A percentile compares a stretch with the other conserved stretches of the same genome.
phyloP scores from a whole-genome alignment of 1,140 invertebrate species.

The Fopius arisanus region DNA sequence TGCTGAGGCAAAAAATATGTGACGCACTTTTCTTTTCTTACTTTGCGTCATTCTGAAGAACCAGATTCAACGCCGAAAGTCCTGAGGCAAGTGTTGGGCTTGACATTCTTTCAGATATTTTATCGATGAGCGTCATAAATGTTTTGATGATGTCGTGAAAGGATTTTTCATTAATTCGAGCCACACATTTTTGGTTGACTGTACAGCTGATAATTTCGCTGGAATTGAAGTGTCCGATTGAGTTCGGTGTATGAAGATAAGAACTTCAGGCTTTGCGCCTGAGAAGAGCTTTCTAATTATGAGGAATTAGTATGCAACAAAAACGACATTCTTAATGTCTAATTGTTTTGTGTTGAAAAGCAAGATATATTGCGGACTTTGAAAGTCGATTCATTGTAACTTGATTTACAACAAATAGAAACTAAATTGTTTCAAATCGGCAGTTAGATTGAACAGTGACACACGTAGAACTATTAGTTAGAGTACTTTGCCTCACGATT shows the following conservation, averaged over 20 bases:
- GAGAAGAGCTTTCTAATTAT: too few species aligned
- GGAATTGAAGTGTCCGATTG: not conserved
- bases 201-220: not conserved
- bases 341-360: not conserved
- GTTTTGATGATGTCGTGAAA: not conserved
- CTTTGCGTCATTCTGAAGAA: not conserved
- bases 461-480: not conserved
- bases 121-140: not conserved
- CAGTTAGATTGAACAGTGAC: not conserved
- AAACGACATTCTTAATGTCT: not conserved
- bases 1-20: not conserved
- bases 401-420: not conserved
- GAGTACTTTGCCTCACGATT: not conserved
- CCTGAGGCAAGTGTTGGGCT: not conserved
- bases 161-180: not conserved
- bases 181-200: too few species aligned
- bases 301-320: too few species aligned
- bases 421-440: not conserved
- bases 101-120: not conserved
- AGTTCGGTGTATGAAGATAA: too few species aligned
- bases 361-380: too few species aligned
- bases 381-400: too few species aligned
- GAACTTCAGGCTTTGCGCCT: too few species aligned
- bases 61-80: not conserved
- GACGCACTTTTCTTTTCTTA: not conserved